Evolutionary conservation across 2,113 vertebrate species (phyloP).

Genomic region (Grammomys surdaster): DNA sequence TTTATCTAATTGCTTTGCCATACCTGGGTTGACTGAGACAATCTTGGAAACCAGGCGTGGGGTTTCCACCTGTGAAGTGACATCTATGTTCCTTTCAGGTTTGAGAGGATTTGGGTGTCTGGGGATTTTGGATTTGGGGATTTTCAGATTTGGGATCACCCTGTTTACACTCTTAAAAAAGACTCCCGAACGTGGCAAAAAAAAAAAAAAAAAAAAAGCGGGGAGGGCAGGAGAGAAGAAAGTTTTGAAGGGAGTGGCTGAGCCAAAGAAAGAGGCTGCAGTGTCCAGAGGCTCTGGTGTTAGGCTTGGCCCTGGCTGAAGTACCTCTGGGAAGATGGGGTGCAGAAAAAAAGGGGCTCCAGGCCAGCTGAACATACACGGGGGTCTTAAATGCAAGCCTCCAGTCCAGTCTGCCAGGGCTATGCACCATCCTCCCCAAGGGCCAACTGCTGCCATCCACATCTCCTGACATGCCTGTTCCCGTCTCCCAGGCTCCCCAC

Average conservation of each 20-base stretch:
- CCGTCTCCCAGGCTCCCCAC: accelerated
- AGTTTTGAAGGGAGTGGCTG: neutral
- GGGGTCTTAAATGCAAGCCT: neutral
- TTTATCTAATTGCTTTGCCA: neutral
- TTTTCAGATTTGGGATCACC: neutral
- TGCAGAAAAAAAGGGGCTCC: neutral
- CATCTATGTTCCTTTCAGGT: neutral
- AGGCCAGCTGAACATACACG: neutral
- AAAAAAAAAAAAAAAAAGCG: neutral
- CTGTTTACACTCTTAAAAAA: neutral
- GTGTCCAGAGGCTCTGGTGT: neutral
- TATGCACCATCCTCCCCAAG: too few relatives aligned
- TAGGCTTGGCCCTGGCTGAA: neutral
- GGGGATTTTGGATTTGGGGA: neutral
- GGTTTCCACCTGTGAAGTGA: neutral
- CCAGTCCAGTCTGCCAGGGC: neutral
- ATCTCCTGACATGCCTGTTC: neutral
- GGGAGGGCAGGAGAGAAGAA: neutral
- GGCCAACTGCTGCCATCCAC: accelerated
- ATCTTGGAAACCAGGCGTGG: neutral
- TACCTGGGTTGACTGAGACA: neutral
- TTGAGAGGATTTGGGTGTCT: neutral
- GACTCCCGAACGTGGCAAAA: neutral
- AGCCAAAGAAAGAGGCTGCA: neutral
- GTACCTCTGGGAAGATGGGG: neutral